phyloP scores from a whole-genome alignment of 2,797 vertebrate species.

The Glossophaga mutica region DNA sequence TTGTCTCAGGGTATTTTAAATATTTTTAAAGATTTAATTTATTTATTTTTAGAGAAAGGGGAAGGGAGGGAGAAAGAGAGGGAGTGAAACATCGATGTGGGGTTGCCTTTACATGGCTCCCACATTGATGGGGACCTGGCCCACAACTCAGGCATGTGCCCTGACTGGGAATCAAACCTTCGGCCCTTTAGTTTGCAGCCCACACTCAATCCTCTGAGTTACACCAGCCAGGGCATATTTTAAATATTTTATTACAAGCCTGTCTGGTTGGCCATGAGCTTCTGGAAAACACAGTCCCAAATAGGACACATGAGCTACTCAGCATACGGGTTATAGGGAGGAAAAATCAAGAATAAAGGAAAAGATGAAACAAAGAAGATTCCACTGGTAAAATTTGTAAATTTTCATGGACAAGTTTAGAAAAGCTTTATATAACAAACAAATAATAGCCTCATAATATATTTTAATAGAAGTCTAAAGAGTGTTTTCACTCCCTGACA shows the following conservation, averaged over 20 bases:
- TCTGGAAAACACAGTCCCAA: background rate
- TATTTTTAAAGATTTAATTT: background rate
- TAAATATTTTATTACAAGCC: background rate
- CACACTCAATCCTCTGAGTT: too few relatives aligned
- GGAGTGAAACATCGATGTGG: too few relatives aligned
- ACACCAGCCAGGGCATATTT: background rate
- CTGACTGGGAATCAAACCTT: too few relatives aligned
- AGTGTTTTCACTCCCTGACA: background rate
- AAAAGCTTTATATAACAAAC: background rate
- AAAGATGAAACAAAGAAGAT: background rate
- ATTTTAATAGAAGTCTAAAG: background rate
- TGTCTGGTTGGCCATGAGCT: background rate
- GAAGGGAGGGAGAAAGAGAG: too few relatives aligned
- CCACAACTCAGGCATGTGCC: too few relatives aligned
- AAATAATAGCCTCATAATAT: too few relatives aligned
- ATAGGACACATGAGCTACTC: background rate
- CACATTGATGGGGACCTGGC: too few relatives aligned
- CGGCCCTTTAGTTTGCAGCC: too few relatives aligned
- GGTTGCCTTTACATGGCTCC: too few relatives aligned
- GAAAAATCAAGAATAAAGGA: background rate
- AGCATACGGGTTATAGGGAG: rapidly evolving
- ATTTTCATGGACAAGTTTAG: background rate
- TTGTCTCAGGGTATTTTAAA: background rate
- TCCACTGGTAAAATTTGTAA: background rate
- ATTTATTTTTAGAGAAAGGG: too few relatives aligned